Evolutionary conservation across 2,113 vertebrate genomes (phyloP).

Genomic region (Entomyzon cyanotis): DNA sequence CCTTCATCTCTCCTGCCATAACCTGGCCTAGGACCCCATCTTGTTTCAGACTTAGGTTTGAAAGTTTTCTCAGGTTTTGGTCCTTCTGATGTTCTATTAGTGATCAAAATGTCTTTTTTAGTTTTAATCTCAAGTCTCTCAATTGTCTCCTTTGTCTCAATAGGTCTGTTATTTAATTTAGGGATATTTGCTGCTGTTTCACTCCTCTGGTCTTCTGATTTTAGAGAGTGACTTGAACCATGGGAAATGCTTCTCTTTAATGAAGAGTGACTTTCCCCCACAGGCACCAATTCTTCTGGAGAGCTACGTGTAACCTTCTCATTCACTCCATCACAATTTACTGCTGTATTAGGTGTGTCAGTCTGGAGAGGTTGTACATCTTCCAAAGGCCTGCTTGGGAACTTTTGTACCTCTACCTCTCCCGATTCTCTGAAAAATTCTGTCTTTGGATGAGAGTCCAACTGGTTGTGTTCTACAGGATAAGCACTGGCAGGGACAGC

Average conservation of each 20-base stretch:
- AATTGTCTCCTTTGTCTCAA: conserved; percentile 78
- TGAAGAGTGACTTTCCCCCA: conserved; percentile 78
- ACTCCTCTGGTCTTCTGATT: conserved; percentile 86
- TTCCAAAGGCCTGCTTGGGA: conserved; percentile 80
- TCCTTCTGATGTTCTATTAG: conserved; percentile 72
- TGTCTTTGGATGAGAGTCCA: conserved; percentile 82
- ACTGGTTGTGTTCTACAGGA: conserved; percentile 78
- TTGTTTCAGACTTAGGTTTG: conserved; percentile 91
- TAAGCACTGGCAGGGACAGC: conserved; percentile 73
- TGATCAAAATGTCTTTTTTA: conserved; percentile 84
- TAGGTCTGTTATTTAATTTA: conserved; percentile 70
- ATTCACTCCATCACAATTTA: conserved; percentile 79
- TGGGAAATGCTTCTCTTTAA: conserved; percentile 89
- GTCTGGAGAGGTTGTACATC: conserved; percentile 75
- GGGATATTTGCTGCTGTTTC: conserved; percentile 73
- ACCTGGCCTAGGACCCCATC: conserved; percentile 90
- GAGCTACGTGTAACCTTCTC: conserved; percentile 69
- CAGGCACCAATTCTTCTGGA: conserved; percentile 79
- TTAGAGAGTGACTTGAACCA: conserved; percentile 86
- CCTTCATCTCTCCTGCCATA: conserved; percentile 87
- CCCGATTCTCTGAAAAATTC: conserved; percentile 85
- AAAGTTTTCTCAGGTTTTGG: conserved; percentile 89
- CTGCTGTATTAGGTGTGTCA: conserved; percentile 67
- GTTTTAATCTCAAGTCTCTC: conserved; percentile 85
- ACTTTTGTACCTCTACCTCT: conserved; percentile 80